Evolutionary conservation across 2,797 vertebrate genomes (phyloP), one percentile per base, ranked within the genome.

Genomic region (Poeciliopsis presidionis): DNA sequence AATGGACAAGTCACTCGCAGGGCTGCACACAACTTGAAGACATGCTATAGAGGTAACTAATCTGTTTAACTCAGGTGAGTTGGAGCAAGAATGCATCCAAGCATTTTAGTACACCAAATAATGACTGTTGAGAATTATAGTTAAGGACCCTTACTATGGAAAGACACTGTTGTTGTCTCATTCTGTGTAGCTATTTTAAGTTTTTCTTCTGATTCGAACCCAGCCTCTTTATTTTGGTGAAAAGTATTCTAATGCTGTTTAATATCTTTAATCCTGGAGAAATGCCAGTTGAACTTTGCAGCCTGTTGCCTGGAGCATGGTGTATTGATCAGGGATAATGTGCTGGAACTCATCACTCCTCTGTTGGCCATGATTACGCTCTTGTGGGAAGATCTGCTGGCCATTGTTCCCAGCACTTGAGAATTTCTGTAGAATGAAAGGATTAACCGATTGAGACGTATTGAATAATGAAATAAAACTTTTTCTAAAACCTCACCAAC

Each of bases 221-320:
- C 85, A 57, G 75, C 90, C 78, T 84, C 5, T 76, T 78, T 9
- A 69, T 73, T 84, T 75, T 67, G 72, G 75, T 36, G 73, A 89
- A 63, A 63, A 65, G 80, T 82, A 85, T 83, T 75, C 84, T 83
- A 18, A 41, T 49, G 9, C 3, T 36, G 14, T 51, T 45, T 46
- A 45, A 74, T 63, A 45, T 47, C 30, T 49, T 59, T 33, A 5
- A 16, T 16, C 39, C 57, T 22, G n/a, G 74, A 63, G 39, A 47
- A 63, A 33, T 14, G 41, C 76, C 18, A 76, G 30, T 77, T 83
- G 61, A 82, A 76, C 43, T 74, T 39, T 53, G 47, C 70, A 41
- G 81, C 55, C 53, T 55, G 47, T 28, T 33, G 65, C 80, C 78
- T 47, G 67, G 53, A 78, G 79, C 75, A 65, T 79, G 77, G 74